A percentile compares a stretch with the other conserved stretches of the same genome.
Conservation (phyloP, 2,113 vertebrate species). For the Lota lota region DNA sequence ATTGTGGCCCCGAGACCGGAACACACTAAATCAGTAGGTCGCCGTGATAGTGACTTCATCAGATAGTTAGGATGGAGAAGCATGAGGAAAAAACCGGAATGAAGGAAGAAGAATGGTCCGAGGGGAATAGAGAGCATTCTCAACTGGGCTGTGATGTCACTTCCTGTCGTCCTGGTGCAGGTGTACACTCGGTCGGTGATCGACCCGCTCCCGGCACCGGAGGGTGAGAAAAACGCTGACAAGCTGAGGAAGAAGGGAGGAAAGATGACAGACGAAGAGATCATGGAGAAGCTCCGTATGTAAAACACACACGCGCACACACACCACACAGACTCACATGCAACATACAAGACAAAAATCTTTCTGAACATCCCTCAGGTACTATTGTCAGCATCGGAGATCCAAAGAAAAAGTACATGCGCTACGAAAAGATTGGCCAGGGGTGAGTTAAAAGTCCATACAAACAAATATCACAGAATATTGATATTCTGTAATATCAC, state of each 20-base stretch:
- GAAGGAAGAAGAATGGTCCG: no score
- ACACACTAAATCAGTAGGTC: conserved; percentile 93
- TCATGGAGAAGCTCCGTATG: conserved; percentile 97
- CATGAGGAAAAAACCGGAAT: no score
- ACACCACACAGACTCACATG: neutral
- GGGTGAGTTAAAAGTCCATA: conserved; percentile 78
- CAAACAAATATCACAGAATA: neutral
- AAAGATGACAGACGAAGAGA: conserved; percentile 97
- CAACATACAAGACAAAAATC: neutral
- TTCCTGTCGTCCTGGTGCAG: conserved; percentile 52
- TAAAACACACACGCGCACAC: conserved; percentile 1
- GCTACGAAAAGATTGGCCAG: conserved; percentile 97
- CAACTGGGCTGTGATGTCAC: neutral
- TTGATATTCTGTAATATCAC: neutral
- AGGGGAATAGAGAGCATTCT: neutral
- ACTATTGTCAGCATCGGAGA: conserved; percentile 96
- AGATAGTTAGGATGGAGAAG: neutral
- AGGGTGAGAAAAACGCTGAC: conserved; percentile 81
- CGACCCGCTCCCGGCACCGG: conserved; percentile 83
- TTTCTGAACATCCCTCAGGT: conserved; percentile 61
- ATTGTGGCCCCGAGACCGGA: conserved; percentile 93
- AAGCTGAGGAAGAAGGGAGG: conserved; percentile 90
- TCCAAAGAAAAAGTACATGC: conserved; percentile 96
- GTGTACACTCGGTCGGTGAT: conserved; percentile 93
- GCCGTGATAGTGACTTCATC: neutral